A percentile compares a stretch with the other conserved stretches of the same genome.
Evolutionary conservation across 2,888 invertebrate species (phyloP).

Genomic region (Galerucella nymphaeae): DNA sequence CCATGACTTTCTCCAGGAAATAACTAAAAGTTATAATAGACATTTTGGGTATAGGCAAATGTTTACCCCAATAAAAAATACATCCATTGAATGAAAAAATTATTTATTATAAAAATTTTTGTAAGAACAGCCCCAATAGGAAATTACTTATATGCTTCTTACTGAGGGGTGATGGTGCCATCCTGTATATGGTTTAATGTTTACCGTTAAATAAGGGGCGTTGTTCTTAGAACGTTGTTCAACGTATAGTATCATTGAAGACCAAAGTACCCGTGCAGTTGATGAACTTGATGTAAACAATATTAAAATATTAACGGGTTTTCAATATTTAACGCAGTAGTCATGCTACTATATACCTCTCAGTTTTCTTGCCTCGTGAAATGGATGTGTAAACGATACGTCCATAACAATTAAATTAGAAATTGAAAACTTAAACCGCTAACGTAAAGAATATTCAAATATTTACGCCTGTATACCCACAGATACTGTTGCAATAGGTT

Average conservation of each 20-base stretch:
- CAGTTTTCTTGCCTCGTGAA: background rate
- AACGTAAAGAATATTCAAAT: background rate
- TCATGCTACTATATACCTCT: conserved; percentile 3
- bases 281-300: conserved; percentile 10
- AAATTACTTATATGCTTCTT: background rate
- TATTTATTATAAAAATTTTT: too few species aligned
- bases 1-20: too few species aligned
- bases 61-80: too few species aligned
- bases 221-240: background rate
- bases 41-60: too few species aligned
- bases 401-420: background rate
- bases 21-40: too few species aligned
- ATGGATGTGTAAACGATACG: background rate
- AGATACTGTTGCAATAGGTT: too few species aligned
- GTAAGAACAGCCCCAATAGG: too few species aligned
- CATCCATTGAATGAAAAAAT: too few species aligned
- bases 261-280: background rate
- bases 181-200: background rate
- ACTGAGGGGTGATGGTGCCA: background rate
- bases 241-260: background rate
- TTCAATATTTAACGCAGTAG: background rate
- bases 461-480: background rate
- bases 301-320: conserved; percentile 10
- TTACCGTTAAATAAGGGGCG: background rate
- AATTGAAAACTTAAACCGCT: background rate